Evolutionary conservation across 2,113 vertebrate genomes (phyloP).

Genomic region (Brevimyrus niger): DNA sequence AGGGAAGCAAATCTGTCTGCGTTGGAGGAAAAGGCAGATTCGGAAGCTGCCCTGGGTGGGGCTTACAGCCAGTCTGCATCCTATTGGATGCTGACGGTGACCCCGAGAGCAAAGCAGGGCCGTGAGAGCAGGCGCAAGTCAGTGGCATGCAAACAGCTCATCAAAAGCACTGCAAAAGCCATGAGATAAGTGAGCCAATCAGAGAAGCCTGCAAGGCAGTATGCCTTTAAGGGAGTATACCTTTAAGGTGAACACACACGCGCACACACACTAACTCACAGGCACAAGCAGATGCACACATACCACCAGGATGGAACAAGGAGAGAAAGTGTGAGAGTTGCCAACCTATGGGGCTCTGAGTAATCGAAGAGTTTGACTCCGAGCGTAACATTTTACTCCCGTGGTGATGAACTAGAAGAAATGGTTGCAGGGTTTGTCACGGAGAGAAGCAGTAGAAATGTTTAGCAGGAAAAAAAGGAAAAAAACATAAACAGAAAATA

Average conservation of each 20-base stretch:
- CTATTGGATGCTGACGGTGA: neutral
- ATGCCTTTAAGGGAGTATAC: slow-evolving; percentile 42
- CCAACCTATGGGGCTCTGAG: slow-evolving; percentile 99
- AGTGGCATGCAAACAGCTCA: slow-evolving; percentile 52
- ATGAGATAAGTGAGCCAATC: neutral
- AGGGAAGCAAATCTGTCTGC: neutral
- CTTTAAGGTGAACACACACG: slow-evolving; percentile 46
- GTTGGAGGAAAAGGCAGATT: neutral
- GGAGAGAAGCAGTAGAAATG: slow-evolving; percentile 61
- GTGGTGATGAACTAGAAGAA: slow-evolving; percentile 99
- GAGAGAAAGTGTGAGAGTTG: slow-evolving; percentile 90
- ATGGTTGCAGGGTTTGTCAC: slow-evolving; percentile 76
- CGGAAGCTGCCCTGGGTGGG: neutral
- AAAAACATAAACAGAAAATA: slow-evolving; percentile 34
- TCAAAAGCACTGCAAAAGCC: slow-evolving; percentile 1
- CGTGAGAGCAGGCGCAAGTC: neutral
- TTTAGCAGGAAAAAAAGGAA: slow-evolving; percentile 64
- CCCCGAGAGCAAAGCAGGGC: neutral
- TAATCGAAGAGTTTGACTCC: slow-evolving; percentile 99
- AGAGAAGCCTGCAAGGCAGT: neutral
- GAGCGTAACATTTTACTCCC: slow-evolving; percentile 99
- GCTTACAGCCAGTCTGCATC: neutral
- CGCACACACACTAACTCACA: slow-evolving; percentile 43
- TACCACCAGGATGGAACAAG: slow-evolving; percentile 68
- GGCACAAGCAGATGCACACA: slow-evolving; percentile 60